phyloP scores from a whole-genome alignment of 2,113 vertebrate species.

The Carassius carassius region DNA sequence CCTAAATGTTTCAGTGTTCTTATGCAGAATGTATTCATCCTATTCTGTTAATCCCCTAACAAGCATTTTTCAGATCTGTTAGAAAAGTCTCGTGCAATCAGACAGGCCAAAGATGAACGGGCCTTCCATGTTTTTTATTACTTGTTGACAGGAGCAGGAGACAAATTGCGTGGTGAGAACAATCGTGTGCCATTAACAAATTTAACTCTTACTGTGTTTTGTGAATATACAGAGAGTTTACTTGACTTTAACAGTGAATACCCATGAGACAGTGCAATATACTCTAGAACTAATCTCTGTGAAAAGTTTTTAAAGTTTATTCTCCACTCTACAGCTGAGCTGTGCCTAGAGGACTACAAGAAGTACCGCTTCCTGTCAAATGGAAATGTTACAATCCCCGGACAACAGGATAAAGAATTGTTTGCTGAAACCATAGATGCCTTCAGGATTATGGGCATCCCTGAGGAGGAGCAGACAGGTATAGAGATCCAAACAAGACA shows the following conservation, averaged over 20 bases:
- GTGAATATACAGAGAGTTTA: not conserved
- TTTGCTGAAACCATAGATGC: constrained; percentile 94
- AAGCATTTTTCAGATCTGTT: constrained; percentile 75
- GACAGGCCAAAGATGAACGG: constrained; percentile 88
- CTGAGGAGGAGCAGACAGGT: constrained; percentile 96
- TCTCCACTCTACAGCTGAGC: constrained; percentile 65
- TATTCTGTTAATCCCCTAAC: constrained; percentile 67
- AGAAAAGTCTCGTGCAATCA: constrained; percentile 89
- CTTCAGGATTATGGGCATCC: constrained; percentile 95
- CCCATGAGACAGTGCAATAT: not conserved
- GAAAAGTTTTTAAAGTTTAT: not conserved
- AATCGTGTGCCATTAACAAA: not conserved
- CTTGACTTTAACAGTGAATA: not conserved
- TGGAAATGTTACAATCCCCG: constrained; percentile 91
- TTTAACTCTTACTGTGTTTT: not conserved
- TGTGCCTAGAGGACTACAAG: constrained; percentile 84
- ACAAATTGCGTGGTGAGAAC: constrained; percentile 79
- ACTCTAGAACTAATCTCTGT: not conserved
- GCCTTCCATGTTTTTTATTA: constrained; percentile 91
- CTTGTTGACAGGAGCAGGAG: constrained; percentile 83
- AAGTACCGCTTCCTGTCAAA: constrained; percentile 97
- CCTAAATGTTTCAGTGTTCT: too few species aligned
- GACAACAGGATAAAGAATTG: constrained; percentile 95
- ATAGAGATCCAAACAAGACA: constrained; percentile 25
- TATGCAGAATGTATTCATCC: not conserved